Evolutionary conservation across 2,888 invertebrate genomes (phyloP).

Genomic region (Ochropleura leucogaster): DNA sequence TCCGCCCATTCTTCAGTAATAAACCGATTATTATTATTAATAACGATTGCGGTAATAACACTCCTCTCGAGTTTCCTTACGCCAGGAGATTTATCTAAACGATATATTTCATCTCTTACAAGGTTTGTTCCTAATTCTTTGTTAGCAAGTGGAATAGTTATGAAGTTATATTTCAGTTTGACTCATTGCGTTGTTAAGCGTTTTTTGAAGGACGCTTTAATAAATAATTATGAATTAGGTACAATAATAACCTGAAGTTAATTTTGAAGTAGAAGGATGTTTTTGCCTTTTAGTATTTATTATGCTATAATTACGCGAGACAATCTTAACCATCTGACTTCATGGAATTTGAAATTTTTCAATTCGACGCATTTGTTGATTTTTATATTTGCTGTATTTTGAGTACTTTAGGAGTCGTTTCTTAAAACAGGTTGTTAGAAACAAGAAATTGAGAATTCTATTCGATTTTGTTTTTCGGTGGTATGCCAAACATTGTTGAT

Average conservation of each 20-base stretch:
- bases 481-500: neutral
- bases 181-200: constrained; percentile 19
- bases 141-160: constrained; percentile 8
- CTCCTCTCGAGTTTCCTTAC: constrained; percentile 28
- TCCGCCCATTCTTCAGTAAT: constrained; percentile 24
- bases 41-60: constrained; percentile 44
- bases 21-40: constrained; percentile 48
- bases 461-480: neutral
- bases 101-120: constrained; percentile 9
- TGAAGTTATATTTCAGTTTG: constrained; percentile 18
- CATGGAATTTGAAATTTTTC: neutral
- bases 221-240: constrained; percentile 30
- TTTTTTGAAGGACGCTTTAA: constrained; percentile 16
- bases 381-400: neutral
- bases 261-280: constrained; percentile 3
- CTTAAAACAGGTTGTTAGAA: neutral
- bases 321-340: neutral
- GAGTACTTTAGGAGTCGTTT: neutral
- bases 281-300: constrained; percentile 7
- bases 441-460: neutral
- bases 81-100: constrained; percentile 16
- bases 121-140: constrained; percentile 19
- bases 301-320: neutral
- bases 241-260: constrained; percentile 18
- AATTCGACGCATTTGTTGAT: neutral